These are phyloP conservation scores for Muraenolepis orangiensis DNA, from an alignment of 2,797 vertebrate genomes.

Conservation along the genomic window DNA sequence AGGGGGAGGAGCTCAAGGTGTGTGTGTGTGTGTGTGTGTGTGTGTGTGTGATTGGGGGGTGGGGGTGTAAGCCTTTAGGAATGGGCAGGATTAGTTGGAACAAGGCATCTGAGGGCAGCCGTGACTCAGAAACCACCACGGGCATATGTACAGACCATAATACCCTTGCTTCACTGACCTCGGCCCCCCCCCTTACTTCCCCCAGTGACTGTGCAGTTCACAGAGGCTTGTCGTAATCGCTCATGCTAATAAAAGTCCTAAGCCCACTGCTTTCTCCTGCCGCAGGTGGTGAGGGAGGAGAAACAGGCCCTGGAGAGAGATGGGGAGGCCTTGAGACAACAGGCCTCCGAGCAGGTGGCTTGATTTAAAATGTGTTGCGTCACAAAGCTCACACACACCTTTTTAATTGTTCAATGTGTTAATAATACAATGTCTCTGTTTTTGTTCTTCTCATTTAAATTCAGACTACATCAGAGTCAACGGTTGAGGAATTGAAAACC, in stretches of 20 bases:
- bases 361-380: background rate
- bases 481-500: constrained; percentile 85
- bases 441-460: constrained; percentile 23
- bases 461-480: constrained; percentile 80
- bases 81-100: background rate
- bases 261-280: constrained; percentile 35
- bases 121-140: background rate
- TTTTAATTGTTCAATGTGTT: background rate
- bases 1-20: constrained; percentile 90
- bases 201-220: constrained; percentile 20
- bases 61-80: background rate
- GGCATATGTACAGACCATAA: background rate
- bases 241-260: constrained; percentile 13
- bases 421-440: constrained; percentile 5
- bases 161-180: constrained; percentile 14
- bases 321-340: constrained; percentile 77
- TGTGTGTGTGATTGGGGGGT: background rate
- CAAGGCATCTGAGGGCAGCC: background rate
- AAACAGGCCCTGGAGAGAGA: constrained; percentile 78
- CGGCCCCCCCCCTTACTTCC: constrained; percentile 2
- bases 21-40: constrained; percentile 3
- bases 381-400: background rate
- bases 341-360: constrained; percentile 80
- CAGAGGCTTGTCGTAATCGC: constrained; percentile 30
- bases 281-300: constrained; percentile 79